Evolutionary conservation across 2,113 vertebrate species (phyloP), one percentile per base, ranked within the genome.

Genomic region (Litocranius walleri): DNA sequence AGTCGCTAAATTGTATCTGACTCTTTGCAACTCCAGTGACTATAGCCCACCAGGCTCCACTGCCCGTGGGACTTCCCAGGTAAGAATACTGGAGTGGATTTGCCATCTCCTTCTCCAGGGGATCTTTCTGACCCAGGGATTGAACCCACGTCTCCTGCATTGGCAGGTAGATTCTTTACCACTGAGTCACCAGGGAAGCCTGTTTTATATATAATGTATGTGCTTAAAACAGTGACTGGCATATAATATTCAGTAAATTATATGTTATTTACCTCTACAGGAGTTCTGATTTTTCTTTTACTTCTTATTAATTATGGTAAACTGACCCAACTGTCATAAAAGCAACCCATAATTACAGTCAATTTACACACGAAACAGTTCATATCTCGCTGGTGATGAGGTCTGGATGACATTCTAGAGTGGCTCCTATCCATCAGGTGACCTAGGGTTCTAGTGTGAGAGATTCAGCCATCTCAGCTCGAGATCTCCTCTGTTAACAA

Each of bases 141-240:
- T 0, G 0, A 77, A 27, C 36, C 11, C 36, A 43, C 0, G 0
- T 77, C 23, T 77, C 21, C 36, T 77, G 21, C 3, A 43, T 43
- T 43, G 23, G 23, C 71, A 43, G 71, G 36, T 5, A 14, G 11
- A 43, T 77, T 77, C 7, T 77, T 43, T 77, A 77, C 71, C 36
- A 77, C 71, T 43, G 36, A 77, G 12, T 43, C 36, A 77, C 36
- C 23, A 27, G 71, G 23, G 23, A 27, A 77, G 71, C 36, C 36
- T 43, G 36, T 43, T 71, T 40, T 43, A 77, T 77, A 27, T 45
- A 36, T 50, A 64, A 62, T 29, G 7, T 23, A 67, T 88, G 36
- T 50, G 3, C 61, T 90, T 87, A 82, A 92, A 87, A 93, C 30
- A 77, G 14, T 45, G 56, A 83, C 13, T 91, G 23, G 5, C 29